Evolutionary conservation across 2,797 vertebrate species (phyloP).

Genomic region (Paramormyrops hopkinsi): DNA sequence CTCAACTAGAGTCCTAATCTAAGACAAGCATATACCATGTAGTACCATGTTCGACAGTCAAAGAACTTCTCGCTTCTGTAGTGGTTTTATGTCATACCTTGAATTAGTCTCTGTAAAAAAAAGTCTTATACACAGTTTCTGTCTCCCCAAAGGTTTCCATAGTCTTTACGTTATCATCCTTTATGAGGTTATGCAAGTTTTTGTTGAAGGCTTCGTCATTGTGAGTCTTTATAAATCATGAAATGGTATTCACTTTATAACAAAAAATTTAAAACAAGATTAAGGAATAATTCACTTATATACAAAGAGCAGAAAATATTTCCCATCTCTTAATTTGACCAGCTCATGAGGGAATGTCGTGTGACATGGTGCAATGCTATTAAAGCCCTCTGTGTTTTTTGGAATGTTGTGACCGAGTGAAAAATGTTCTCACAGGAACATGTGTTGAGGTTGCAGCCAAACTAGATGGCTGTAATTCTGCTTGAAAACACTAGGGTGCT

Average conservation of each 20-base stretch:
- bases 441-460: not conserved
- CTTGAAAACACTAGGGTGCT: not conserved
- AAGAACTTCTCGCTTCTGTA: not conserved
- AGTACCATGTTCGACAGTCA: not conserved
- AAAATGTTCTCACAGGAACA: slow-evolving; percentile 14
- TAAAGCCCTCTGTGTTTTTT: not conserved
- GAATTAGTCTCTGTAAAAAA: not conserved
- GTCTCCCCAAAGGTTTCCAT: not conserved
- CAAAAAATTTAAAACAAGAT: not conserved
- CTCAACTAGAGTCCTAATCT: not conserved
- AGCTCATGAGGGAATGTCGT: not conserved
- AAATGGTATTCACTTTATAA: not conserved
- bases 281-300: not conserved
- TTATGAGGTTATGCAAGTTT: not conserved
- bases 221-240: not conserved
- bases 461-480: not conserved
- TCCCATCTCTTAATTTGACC: not conserved
- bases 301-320: not conserved
- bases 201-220: not conserved
- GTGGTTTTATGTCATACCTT: not conserved
- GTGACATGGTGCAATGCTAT: not conserved
- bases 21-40: not conserved
- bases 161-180: not conserved
- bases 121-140: not conserved
- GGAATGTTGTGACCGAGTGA: not conserved